Percentiles rank a stretch among this genome's conserved stretches.
Conservation (phyloP, 2,797 vertebrate genomes). For the Ctenochaetus hawaiiensis region DNA sequence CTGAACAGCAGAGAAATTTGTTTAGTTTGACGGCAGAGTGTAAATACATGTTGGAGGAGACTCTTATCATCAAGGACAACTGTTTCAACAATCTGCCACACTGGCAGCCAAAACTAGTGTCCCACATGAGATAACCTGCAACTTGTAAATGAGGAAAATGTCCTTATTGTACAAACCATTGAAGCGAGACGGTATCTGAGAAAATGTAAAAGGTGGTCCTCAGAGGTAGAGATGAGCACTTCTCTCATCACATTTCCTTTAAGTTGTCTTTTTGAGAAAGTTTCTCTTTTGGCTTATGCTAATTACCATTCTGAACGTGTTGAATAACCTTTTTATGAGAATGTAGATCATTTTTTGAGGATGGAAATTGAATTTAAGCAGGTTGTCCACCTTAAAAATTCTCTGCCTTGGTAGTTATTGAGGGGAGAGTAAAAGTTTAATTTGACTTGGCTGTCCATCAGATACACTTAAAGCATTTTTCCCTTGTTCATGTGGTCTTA, state of each 20-base stretch:
- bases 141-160: constrained; percentile 55
- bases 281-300: constrained; percentile 42
- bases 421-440: not conserved
- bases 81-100: constrained; percentile 56
- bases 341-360: constrained; percentile 37
- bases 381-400: constrained; percentile 27
- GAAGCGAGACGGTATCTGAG: constrained; percentile 40
- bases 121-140: constrained; percentile 38
- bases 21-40: constrained; percentile 52
- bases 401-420: not conserved
- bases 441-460: constrained; percentile 24
- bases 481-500: not conserved
- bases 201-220: constrained; percentile 29
- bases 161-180: constrained; percentile 41
- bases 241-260: constrained; percentile 36
- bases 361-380: constrained; percentile 50
- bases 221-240: constrained; percentile 3
- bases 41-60: constrained; percentile 22
- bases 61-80: constrained; percentile 53
- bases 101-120: constrained; percentile 49
- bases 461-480: constrained; percentile 8
- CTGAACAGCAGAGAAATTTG: constrained; percentile 41
- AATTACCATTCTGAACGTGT: constrained; percentile 35
- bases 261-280: constrained; percentile 19
- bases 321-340: constrained; percentile 52